Percentiles rank a stretch among this genome's conserved stretches.
Evolutionary conservation across 2,113 vertebrate species (phyloP).

Genomic region (Rhynchomys soricoides): DNA sequence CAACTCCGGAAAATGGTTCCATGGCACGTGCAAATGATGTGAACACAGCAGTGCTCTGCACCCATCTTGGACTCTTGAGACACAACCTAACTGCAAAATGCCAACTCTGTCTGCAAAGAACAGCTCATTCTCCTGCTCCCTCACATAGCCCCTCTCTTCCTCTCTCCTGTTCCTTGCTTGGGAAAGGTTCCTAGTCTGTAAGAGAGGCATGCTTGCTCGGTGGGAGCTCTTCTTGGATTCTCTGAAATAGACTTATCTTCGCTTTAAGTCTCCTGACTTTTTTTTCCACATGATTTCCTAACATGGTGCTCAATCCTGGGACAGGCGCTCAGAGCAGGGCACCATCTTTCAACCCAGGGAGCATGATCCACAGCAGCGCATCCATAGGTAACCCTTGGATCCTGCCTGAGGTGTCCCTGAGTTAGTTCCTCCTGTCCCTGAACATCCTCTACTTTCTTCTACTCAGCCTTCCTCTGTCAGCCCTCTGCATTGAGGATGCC

Average conservation of each 20-base stretch:
- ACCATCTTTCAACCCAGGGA: not conserved
- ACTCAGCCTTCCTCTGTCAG: not conserved
- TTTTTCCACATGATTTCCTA: not conserved
- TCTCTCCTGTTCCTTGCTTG: no score
- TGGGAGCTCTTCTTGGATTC: not conserved
- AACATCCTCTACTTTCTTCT: not conserved
- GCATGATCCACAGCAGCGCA: fast-evolving
- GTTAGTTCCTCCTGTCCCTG: not conserved
- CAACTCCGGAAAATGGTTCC: no score
- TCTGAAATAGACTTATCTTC: not conserved
- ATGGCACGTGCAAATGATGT: fast-evolving
- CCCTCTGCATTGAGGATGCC: not conserved
- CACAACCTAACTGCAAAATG: not conserved
- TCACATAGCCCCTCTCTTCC: no score
- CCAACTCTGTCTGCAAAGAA: no score
- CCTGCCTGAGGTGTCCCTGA: not conserved
- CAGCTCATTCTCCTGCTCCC: no score
- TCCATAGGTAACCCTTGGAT: not conserved
- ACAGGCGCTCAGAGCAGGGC: fast-evolving
- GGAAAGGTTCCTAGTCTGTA: no score
- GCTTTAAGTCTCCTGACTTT: not conserved
- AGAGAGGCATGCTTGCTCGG: not conserved
- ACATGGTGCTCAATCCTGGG: fast-evolving
- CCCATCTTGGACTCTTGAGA: not conserved
- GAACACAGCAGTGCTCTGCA: not conserved